Evolutionary conservation across 2,888 invertebrate species (phyloP), one percentile per base, ranked within the genome.

Genomic region (Dryocosmus kuriphilus): DNA sequence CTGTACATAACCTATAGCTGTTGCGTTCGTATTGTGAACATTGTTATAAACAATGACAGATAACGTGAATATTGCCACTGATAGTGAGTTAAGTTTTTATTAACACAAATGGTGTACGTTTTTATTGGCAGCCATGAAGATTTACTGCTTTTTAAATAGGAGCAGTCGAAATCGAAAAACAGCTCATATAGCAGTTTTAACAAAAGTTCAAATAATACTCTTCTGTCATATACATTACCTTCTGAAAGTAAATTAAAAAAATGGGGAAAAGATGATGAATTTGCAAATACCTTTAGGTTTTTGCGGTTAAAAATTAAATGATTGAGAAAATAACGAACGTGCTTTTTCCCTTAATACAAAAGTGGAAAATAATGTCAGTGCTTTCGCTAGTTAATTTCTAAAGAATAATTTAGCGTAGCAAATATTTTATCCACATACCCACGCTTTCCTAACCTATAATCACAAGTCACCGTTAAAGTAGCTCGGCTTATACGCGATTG

Each of bases 401-500:
- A 30, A 63, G 32, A 63, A 65, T 65, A 24, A 65, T 65, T 65
- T 65, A 65, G 35, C 65, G 22, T 22, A 65, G 63, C 35, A 35
- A 63, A 22, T 65, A 65, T 65, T 65, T 38, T 65, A 38, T 38
- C 65, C 22, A n/a, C 16, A 38, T 16, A 16, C 38, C 22, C n/a
- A 65, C 24, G 38, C 38, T 65, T 65, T 65, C 38, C 41, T 41
- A 65, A 38, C 38, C 22, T 14, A 67, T 14, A 35, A 63, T 35
- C n/a, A 24, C 35, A 41, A 35, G 41, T 16, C 38, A 24, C 35
- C 35, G 38, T 38, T 65, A 35, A 65, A 67, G 65, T 27, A 41
- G 65, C 65, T 27, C 67, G 32, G 41, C 67, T 67, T 67, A n/a
- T n/a, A 67, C 27, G 9, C 8, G 41, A 46, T 67, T 67, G 67